phyloP scores from a whole-genome alignment of 2,113 vertebrate species.

The Chloebia gouldiae region DNA sequence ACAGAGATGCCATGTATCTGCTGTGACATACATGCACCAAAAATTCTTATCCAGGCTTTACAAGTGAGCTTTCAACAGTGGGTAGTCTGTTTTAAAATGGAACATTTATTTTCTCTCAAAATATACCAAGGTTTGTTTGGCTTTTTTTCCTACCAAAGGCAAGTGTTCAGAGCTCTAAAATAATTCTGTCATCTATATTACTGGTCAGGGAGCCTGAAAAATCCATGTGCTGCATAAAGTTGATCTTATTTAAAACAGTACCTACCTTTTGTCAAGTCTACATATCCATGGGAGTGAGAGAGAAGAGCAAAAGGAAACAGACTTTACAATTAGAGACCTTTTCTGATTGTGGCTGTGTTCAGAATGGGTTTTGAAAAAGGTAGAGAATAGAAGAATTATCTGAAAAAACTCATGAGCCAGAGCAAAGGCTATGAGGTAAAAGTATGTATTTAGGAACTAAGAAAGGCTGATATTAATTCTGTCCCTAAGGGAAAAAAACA shows the following conservation, averaged over 20 bases:
- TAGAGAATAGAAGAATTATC: neutral
- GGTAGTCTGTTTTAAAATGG: neutral
- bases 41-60: neutral
- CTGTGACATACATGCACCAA: neutral
- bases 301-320: neutral
- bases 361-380: neutral
- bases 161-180: neutral
- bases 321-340: neutral
- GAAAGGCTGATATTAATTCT: neutral
- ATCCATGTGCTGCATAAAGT: neutral
- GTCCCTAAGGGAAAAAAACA: neutral
- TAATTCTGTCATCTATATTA: neutral
- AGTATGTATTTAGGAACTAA: neutral
- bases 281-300: fast-evolving
- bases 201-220: neutral
- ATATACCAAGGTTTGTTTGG: neutral
- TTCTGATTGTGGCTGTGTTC: neutral
- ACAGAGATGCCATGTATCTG: neutral
- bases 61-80: neutral
- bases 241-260: neutral
- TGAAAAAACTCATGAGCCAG: neutral
- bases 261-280: neutral
- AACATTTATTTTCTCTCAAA: neutral
- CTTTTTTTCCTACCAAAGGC: neutral
- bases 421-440: neutral